These are phyloP conservation scores for Hybos culiciformis DNA, from an alignment of 2,888 invertebrate species.

Conservation along the genomic window DNA sequence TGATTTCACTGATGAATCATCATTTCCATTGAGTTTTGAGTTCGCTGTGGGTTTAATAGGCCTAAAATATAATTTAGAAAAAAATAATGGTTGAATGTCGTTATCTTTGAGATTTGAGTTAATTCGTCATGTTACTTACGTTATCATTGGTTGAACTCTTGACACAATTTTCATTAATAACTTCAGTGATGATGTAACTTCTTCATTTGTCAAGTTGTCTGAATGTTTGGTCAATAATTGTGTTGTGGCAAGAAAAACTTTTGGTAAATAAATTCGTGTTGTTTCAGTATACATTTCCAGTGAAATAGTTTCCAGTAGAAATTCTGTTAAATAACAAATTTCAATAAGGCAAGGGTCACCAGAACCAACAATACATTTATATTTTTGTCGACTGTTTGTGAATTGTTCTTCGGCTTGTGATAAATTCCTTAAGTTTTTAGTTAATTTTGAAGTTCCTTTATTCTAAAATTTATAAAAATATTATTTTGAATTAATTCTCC, in stretches of 20 bases:
- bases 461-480: constrained; percentile 18
- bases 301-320: constrained; percentile 59
- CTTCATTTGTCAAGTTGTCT: constrained; percentile 33
- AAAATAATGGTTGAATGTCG: background rate
- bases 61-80: constrained; percentile 1
- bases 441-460: constrained; percentile 16
- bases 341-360: constrained; percentile 51
- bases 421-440: constrained; percentile 12
- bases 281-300: constrained; percentile 64
- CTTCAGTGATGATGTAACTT: constrained; percentile 49
- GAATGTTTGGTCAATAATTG: constrained; percentile 45
- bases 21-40: background rate
- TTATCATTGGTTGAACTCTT: constrained; percentile 54
- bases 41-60: constrained; percentile 1
- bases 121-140: constrained; percentile 21
- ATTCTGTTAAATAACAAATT: constrained; percentile 58
- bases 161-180: constrained; percentile 60
- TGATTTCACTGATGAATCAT: constrained; percentile 28
- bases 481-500: constrained; percentile 11
- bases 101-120: background rate
- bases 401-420: constrained; percentile 7
- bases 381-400: constrained; percentile 26
- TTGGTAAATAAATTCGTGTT: constrained; percentile 64
- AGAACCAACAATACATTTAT: constrained; percentile 41
- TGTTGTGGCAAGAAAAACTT: constrained; percentile 53